A percentile compares a stretch with the other conserved stretches of the same genome.
These are phyloP conservation scores for Anas flavirostris DNA, from an alignment of 2,797 vertebrate genomes.

Conservation along the genomic window DNA sequence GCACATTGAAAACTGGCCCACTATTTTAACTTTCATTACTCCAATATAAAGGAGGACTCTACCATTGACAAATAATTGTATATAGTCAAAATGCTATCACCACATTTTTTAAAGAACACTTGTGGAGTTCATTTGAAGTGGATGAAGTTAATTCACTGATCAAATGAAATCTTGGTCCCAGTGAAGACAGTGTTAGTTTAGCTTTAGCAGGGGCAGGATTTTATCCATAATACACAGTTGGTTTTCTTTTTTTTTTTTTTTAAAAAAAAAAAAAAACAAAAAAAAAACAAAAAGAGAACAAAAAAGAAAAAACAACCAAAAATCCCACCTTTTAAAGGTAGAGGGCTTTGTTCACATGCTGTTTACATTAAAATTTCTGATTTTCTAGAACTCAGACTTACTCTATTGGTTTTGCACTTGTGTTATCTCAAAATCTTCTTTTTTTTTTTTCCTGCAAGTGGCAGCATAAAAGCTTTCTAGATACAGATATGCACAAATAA, in stretches of 20 bases:
- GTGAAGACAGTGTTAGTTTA: not conserved
- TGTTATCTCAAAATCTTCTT: conserved; percentile 72
- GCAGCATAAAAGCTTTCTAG: conserved; percentile 79
- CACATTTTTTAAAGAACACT: conserved; percentile 31
- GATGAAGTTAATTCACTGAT: not conserved
- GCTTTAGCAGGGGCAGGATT: not conserved
- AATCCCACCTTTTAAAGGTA: not conserved
- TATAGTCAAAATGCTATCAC: conserved; percentile 43
- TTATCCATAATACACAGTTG: not conserved
- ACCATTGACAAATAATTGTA: conserved; percentile 39
- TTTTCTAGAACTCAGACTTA: not conserved
- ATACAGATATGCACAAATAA: conserved; percentile 84
- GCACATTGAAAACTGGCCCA: not conserved
- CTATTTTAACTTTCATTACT: conserved; percentile 44
- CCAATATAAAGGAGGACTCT: conserved; percentile 42
- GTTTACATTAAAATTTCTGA: not conserved
- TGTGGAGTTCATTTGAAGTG: not conserved
- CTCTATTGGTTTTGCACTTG: conserved; percentile 32
- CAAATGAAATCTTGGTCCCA: conserved; percentile 5
- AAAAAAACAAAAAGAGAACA: too few species aligned
- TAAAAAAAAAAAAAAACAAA: not conserved
- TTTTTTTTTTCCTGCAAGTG: conserved; percentile 28
- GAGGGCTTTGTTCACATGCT: not conserved
- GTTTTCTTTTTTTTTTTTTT: too few species aligned
- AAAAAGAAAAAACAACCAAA: not conserved